These are phyloP conservation scores for Galeopsomyia nigrocyanea DNA, from an alignment of 2,888 invertebrate genomes.

Conservation along the genomic window DNA sequence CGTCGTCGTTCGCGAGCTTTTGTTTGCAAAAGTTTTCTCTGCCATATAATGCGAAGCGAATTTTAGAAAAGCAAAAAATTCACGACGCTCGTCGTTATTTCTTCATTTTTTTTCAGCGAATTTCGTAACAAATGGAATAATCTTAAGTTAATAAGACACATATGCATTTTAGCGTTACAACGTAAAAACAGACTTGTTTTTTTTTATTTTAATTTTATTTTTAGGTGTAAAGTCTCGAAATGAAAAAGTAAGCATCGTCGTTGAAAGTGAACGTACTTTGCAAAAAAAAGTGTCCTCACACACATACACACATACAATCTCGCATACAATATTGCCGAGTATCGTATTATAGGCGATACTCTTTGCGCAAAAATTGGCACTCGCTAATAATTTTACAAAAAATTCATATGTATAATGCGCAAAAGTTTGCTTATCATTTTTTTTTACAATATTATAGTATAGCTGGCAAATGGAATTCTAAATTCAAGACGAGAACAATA, in stretches of 20 bases:
- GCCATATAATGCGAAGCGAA: no score
- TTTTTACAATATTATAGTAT: background rate
- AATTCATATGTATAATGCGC: no score
- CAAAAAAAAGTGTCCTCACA: no score
- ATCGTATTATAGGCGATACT: background rate
- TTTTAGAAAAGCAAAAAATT: no score
- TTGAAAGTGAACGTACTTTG: conserved; percentile 16
- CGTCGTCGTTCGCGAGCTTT: conserved; percentile 1
- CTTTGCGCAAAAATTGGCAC: conserved; percentile 30
- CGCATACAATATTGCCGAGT: background rate
- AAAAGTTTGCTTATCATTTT: conserved; percentile 5
- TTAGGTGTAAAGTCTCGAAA: background rate
- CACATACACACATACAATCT: background rate
- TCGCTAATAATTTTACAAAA: conserved; percentile 33
- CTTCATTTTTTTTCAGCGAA: background rate
- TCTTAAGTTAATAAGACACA: no score
- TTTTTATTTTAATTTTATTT: background rate
- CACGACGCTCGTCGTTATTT: background rate
- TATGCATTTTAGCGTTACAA: no score
- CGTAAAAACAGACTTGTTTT: background rate
- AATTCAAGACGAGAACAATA: no score
- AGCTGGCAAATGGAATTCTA: conserved; percentile 25
- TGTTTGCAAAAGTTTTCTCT: background rate
- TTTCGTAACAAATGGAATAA: background rate
- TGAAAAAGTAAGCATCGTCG: background rate